phyloP scores from a whole-genome alignment of 2,888 invertebrate species.

The Callyntrura sp. region DNA sequence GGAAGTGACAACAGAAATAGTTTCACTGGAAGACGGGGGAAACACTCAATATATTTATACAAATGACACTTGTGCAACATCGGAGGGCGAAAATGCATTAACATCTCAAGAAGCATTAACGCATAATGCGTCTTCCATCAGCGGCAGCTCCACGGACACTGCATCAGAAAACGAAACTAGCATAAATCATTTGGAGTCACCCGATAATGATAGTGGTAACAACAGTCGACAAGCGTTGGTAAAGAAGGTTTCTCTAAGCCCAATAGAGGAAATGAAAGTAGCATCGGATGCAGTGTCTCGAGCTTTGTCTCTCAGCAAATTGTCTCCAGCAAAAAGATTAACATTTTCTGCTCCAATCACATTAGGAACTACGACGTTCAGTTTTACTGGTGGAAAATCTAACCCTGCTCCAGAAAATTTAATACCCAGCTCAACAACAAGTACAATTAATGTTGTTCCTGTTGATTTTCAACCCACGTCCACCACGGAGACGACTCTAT shows the following conservation, averaged over 20 bases:
- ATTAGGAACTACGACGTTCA: constrained; percentile 43
- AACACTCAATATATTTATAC: constrained; percentile 62
- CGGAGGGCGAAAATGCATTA: constrained; percentile 26
- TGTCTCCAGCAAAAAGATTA: constrained; percentile 50
- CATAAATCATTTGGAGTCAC: constrained; percentile 50
- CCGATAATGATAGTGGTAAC: constrained; percentile 39
- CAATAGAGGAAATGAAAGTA: constrained; percentile 60
- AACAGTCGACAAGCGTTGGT: constrained; percentile 5
- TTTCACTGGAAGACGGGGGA: constrained; percentile 60
- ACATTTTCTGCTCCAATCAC: constrained; percentile 62
- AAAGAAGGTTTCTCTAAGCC: constrained; percentile 61
- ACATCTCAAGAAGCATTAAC: constrained; percentile 31
- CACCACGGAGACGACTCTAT: background rate
- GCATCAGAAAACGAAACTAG: constrained; percentile 76
- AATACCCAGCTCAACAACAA: background rate
- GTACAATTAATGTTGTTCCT: constrained; percentile 25
- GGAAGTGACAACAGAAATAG: constrained; percentile 76
- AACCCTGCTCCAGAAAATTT: background rate
- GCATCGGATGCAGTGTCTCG: constrained; percentile 69
- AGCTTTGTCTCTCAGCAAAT: constrained; percentile 64
- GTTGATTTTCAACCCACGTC: constrained; percentile 46
- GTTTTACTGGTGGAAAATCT: background rate
- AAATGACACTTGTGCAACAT: constrained; percentile 25
- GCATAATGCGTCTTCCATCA: constrained; percentile 57
- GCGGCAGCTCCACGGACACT: constrained; percentile 77